These are phyloP conservation scores for Porites evermanni DNA, from an alignment of 92 coral and sea anemone genomes.

Conservation along the genomic window DNA sequence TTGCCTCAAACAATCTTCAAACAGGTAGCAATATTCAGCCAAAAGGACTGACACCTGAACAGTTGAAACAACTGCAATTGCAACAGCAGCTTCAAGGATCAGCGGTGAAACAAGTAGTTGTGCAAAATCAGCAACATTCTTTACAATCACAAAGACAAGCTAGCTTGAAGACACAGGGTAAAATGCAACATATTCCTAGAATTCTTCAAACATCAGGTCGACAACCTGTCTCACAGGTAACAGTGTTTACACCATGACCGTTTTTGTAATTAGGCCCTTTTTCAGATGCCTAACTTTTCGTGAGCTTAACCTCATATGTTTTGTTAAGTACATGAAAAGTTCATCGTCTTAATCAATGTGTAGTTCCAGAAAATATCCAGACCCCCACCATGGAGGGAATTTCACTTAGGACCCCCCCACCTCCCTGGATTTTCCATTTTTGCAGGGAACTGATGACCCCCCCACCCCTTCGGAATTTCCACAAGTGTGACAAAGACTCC, in stretches of 20 bases:
- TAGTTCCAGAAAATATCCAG: too few relatives aligned
- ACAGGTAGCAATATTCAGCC: conserved; percentile 49
- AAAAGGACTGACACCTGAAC: conserved; percentile 72
- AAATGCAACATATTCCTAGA: conserved; percentile 80
- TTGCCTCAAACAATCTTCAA: conserved; percentile 25
- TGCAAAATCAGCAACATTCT: conserved; percentile 63
- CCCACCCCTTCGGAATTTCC: too few relatives aligned
- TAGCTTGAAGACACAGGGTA: conserved; percentile 60
- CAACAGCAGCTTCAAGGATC: conserved; percentile 80
- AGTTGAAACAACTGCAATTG: conserved; percentile 72
- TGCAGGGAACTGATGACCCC: too few relatives aligned
- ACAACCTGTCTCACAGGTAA: conserved; percentile 84
- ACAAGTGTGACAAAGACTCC: too few relatives aligned
- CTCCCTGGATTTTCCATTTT: too few relatives aligned
- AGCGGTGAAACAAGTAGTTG: conserved; percentile 51
- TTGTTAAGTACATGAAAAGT: too few relatives aligned
- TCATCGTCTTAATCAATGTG: too few relatives aligned
- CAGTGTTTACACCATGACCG: not conserved
- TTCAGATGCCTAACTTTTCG: too few relatives aligned
- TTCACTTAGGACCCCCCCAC: too few relatives aligned
- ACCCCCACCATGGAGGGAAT: too few relatives aligned
- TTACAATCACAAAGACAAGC: conserved; percentile 71
- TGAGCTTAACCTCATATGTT: too few relatives aligned
- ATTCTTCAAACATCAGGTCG: conserved; percentile 85
- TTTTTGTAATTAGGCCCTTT: not conserved